Evolutionary conservation across 2,113 vertebrate genomes (phyloP).

Genomic region (Chaetorhynchus papuensis): DNA sequence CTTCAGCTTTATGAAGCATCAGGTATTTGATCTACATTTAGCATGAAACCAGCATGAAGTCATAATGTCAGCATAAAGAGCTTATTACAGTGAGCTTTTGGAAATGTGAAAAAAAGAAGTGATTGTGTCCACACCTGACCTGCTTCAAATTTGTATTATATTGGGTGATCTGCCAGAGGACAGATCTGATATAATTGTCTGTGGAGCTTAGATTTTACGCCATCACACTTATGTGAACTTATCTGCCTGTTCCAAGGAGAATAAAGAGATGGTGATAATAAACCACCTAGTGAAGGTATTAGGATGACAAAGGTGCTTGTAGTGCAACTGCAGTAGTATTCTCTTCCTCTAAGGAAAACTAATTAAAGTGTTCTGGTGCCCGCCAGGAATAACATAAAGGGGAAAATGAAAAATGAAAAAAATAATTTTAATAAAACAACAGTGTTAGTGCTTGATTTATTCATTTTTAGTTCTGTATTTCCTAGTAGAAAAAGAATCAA

Average conservation of each 20-base stretch:
- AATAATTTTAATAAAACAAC: background rate
- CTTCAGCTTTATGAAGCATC: background rate
- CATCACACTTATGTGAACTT: background rate
- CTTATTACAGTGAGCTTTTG: background rate
- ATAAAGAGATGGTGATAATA: background rate
- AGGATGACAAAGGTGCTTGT: background rate
- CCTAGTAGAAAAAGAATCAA: background rate
- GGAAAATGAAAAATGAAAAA: background rate
- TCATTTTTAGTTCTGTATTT: background rate
- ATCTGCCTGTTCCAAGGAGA: background rate
- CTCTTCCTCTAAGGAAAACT: background rate
- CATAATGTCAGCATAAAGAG: background rate
- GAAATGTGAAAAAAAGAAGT: background rate
- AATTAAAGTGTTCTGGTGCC: background rate
- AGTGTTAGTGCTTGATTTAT: background rate
- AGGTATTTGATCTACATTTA: background rate
- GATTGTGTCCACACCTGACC: background rate
- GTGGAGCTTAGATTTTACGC: background rate
- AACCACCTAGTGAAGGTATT: background rate
- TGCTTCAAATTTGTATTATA: background rate
- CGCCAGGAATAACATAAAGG: background rate
- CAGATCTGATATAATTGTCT: background rate
- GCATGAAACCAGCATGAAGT: background rate
- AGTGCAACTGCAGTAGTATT: background rate
- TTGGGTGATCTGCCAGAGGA: background rate